Base-by-base conservation (phyloP, 2,113 vertebrate genomes). In the Campylomormyrus numenius region DNA sequence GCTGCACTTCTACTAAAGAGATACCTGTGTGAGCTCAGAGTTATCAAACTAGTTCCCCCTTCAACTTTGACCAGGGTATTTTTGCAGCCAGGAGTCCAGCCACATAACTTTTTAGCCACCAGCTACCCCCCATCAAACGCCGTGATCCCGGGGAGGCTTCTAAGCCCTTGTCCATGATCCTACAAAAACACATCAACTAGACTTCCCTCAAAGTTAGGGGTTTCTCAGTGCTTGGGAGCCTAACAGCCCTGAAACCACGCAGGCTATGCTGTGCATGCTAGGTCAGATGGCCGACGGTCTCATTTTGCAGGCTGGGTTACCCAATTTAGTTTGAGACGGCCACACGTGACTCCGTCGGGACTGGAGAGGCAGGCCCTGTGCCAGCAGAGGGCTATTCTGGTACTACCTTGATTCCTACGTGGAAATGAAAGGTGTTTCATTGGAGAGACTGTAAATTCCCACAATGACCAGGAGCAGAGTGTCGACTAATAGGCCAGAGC, bases 271-370 rank as follows among this genome's bases (percentile, higher is more conserved):
- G 42, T 70, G 91, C 45, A 93, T 92, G 92, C 46, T 0, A 80
- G 88, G 35, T 89, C 93, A 91, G 91, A 90, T 91, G 92, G 84
- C 83, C 8, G 89, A 66, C 39, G 7, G 88, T 83, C 91, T 85
- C 88, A 77, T 92, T 91, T 93, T 92, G 92, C 92, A 90, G 58
- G 92, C 88, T 92, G 93, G 90, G 90, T 85, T 74, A 90, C 88
- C 93, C 89, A 58, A 56, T 92, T 92, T 92, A 92, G 87, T 89
- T 77, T 88, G 39, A 46, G 77, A 74, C 10, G 62, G 86, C 86
- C 11, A 39, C 42, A 21, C 88, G 77, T 89, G 53, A 31, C 46
- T 50, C 1, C 52, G 49, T 50, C 6, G 74, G 77, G 66, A 85
- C 90, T 56, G 1, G 17, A 45, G 89, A 31, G 24, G 21, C 21